Base-by-base conservation (phyloP, 2,113 vertebrate genomes). In the Ceuthmochares aereus region DNA sequence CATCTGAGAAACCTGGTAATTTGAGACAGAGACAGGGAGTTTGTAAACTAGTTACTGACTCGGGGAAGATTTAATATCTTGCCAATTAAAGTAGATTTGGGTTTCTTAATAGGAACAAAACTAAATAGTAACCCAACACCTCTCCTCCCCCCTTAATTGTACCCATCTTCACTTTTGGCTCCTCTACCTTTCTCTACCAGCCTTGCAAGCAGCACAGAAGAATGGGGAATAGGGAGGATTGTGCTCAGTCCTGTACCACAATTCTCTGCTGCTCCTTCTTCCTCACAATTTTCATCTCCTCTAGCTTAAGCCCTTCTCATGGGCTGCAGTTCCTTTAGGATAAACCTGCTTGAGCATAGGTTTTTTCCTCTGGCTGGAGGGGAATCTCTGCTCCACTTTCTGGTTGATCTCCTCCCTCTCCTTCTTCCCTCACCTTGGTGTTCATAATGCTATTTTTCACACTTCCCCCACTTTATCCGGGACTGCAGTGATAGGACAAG, bases 191-290 rank as follows among this genome's bases (percentile, higher is more conserved):
- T 37, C 17, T 6, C 12, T 12, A 14, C 12, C 19, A 21, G 1
- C 7, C 0, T 0, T 0, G 3, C 3, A 72, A 22, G 8, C 25
- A 43, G 12, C 7, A 18, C 14, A 40, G 5, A 12, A 52, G 5
- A 12, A 27, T 34, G 17, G 26, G 6, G 18, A 43, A 26, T 4
- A 40, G 12, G 26, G 17, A 19, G 17, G 4, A 3, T 12, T 55
- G 5, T 25, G 8, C 11, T 66, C n/a, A 43, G 26, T 52, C 12
- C 9, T 9, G 56, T 32, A 32, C 5, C 40, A 12, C 18, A 86
- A 21, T 15, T 36, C 10, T 59, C 37, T 74, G 20, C 7, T 0
- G 0, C 26, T 81, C 5, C 11, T 66, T 91, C 18, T 11, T 76
- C 14, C 25, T 89, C 55, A 19, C 26, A 17, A 3, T 66, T 66